phyloP scores from a whole-genome alignment of 2,888 invertebrate genomes.

The Volucella zonaria region DNA sequence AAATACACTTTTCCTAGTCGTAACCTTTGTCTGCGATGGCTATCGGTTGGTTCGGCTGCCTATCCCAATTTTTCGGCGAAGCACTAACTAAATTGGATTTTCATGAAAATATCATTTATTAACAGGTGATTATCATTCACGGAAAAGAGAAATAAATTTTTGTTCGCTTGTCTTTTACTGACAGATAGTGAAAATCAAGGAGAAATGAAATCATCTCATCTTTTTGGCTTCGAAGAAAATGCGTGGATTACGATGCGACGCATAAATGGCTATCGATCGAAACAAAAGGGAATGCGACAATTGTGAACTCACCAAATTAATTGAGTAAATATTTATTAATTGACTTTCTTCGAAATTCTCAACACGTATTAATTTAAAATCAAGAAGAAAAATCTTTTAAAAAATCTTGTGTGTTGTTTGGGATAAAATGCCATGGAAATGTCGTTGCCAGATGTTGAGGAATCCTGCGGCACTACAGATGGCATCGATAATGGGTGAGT shows the following conservation, averaged over 20 bases:
- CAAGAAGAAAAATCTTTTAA: slow-evolving; percentile 54
- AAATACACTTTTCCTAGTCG: neutral
- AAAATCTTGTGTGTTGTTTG: slow-evolving; percentile 72
- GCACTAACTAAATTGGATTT: slow-evolving; percentile 29
- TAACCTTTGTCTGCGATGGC: slow-evolving; percentile 28
- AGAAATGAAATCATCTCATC: slow-evolving; percentile 81
- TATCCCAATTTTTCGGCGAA: slow-evolving; percentile 26
- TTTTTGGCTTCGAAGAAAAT: slow-evolving; percentile 65
- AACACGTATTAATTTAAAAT: slow-evolving; percentile 56
- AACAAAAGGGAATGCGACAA: neutral
- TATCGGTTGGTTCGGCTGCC: slow-evolving; percentile 24
- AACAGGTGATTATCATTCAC: slow-evolving; percentile 73
- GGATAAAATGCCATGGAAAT: slow-evolving; percentile 70
- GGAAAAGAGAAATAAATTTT: slow-evolving; percentile 45
- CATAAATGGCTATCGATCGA: slow-evolving; percentile 41
- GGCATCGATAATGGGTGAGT: slow-evolving; percentile 40
- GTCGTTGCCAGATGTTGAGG: slow-evolving; percentile 69
- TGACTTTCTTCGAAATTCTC: slow-evolving; percentile 44
- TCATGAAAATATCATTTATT: slow-evolving; percentile 56
- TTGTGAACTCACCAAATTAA: slow-evolving; percentile 59
- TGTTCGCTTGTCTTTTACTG: slow-evolving; percentile 58
- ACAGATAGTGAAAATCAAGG: slow-evolving; percentile 75
- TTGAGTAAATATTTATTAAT: slow-evolving; percentile 43
- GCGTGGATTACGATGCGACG: slow-evolving; percentile 64
- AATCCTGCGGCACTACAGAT: slow-evolving; percentile 12